phyloP scores from a whole-genome alignment of 2,113 vertebrate genomes.

The Sminthopsis crassicaudata region DNA sequence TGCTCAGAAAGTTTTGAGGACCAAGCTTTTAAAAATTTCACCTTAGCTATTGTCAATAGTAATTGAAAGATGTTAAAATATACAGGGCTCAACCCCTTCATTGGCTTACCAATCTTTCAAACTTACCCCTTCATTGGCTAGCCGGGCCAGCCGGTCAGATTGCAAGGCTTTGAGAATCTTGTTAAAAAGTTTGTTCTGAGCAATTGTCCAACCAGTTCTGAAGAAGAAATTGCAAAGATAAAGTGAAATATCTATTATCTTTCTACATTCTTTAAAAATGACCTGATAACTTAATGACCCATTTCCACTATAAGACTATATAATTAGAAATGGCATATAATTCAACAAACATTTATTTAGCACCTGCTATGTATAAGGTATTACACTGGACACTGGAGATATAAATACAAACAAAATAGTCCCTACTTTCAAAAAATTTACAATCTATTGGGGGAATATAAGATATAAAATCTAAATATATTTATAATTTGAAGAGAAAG shows the following conservation, averaged over 20 bases:
- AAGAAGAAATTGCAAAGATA: slow-evolving; percentile 61
- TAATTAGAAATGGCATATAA: background rate
- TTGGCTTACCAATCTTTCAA: slow-evolving; percentile 83
- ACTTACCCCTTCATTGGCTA: slow-evolving; percentile 96
- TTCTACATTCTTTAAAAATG: slow-evolving; percentile 3
- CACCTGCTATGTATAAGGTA: background rate
- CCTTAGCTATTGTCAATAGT: background rate
- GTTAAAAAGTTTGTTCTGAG: slow-evolving; percentile 98
- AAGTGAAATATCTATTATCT: slow-evolving; percentile 10
- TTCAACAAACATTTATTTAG: background rate
- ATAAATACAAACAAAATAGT: background rate
- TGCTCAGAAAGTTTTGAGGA: background rate
- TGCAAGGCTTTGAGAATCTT: slow-evolving; percentile 97
- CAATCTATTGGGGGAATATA: background rate
- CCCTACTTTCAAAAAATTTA: background rate
- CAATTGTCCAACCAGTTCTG: slow-evolving; percentile 95
- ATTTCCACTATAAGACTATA: background rate
- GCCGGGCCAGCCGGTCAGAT: slow-evolving; percentile 92
- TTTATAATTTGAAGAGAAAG: background rate
- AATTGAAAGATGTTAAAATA: background rate
- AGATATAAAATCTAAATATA: background rate
- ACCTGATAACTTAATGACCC: background rate
- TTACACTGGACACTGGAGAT: background rate
- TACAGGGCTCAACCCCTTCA: slow-evolving; percentile 82
- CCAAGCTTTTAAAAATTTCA: background rate